Conservation (phyloP, 2,888 invertebrate species). For the Ferdinandea cuprea region DNA sequence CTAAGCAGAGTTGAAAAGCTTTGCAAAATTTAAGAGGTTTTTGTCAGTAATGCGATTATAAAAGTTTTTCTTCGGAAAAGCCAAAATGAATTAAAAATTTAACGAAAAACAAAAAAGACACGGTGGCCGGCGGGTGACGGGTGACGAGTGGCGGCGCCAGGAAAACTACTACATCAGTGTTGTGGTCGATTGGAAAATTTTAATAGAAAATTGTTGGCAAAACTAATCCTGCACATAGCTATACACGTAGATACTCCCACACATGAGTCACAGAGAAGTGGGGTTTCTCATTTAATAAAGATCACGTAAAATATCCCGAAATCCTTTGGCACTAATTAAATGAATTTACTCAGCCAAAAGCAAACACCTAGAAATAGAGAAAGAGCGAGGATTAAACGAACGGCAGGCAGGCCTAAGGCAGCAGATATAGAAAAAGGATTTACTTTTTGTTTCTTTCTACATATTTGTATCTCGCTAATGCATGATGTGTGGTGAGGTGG, state of each 20-base stretch:
- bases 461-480: constrained; percentile 28
- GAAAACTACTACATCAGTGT: constrained; percentile 35
- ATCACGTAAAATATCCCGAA: constrained; percentile 64
- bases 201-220: constrained; percentile 54
- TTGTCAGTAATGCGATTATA: constrained; percentile 67
- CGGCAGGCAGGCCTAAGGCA: constrained; percentile 18
- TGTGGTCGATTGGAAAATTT: constrained; percentile 62
- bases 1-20: constrained; percentile 64
- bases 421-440: constrained; percentile 8
- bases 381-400: constrained; percentile 24
- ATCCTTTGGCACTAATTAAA: constrained; percentile 68
- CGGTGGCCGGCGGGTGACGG: too few species aligned
- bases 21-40: constrained; percentile 71
- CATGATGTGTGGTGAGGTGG: not conserved
- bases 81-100: constrained; percentile 64
- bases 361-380: constrained; percentile 41
- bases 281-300: constrained; percentile 65
- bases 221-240: not conserved
- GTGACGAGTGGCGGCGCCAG: too few species aligned
- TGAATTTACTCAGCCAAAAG: constrained; percentile 61
- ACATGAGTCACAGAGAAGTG: not conserved
- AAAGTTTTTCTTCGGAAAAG: constrained; percentile 55
- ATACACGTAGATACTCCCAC: not conserved
- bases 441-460: not conserved
- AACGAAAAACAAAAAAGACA: constrained; percentile 42